phyloP scores from a whole-genome alignment of 2,113 vertebrate genomes.

The Ploceus nigricollis region DNA sequence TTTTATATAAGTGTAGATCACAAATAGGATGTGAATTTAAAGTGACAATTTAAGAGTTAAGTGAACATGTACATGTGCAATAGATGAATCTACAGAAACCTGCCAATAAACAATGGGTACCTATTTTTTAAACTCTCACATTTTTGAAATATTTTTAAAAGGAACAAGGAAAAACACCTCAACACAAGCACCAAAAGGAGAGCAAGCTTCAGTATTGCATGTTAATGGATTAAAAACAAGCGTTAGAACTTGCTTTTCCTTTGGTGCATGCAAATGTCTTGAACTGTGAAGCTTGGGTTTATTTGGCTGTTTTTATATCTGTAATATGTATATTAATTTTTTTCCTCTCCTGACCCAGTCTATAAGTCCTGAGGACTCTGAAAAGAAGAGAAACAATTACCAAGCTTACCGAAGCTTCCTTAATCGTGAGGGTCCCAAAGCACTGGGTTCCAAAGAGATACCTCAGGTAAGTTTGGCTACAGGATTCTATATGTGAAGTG shows the following conservation, averaged over 20 bases:
- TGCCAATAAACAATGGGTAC: not conserved
- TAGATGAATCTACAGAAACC: not conserved
- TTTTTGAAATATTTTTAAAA: not conserved
- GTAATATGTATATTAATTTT: not conserved
- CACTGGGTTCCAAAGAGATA: slow-evolving; percentile 94
- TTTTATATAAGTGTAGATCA: not conserved
- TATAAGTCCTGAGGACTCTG: slow-evolving; percentile 86
- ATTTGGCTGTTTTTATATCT: not conserved
- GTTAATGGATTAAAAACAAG: not conserved
- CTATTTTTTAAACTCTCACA: not conserved
- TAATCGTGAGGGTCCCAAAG: slow-evolving; percentile 93
- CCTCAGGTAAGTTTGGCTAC: slow-evolving; percentile 75
- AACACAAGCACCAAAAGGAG: not conserved
- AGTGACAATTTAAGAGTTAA: not conserved
- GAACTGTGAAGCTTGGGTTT: not conserved
- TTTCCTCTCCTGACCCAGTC: slow-evolving; percentile 49
- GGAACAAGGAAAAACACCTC: not conserved
- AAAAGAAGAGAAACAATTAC: slow-evolving; percentile 87
- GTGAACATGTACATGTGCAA: not conserved
- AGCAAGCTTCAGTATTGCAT: not conserved
- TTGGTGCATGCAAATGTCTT: not conserved
- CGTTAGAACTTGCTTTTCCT: not conserved
- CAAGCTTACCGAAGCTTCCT: slow-evolving; percentile 89
- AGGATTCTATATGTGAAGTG: fast-evolving
- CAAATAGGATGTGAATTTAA: not conserved